Percentiles rank a stretch among this genome's conserved stretches.
phyloP scores from a whole-genome alignment of 2,797 vertebrate species.

The Pseudocheirus occidentalis region DNA sequence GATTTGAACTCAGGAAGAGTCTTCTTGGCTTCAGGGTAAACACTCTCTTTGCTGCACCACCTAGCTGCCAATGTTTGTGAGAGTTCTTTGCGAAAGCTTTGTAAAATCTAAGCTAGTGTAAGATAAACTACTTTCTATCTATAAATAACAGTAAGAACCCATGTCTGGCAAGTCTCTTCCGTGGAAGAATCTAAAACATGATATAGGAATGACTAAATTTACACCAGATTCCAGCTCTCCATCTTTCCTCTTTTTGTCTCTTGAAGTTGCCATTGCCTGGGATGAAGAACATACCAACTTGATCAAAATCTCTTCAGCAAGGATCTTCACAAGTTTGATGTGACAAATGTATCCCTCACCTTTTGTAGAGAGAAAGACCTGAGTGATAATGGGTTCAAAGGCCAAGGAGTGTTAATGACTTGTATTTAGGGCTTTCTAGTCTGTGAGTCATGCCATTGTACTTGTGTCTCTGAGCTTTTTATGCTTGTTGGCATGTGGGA shows the following conservation, averaged over 20 bases:
- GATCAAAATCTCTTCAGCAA: not conserved
- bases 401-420: not conserved
- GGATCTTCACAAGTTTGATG: not conserved
- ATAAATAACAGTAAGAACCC: not conserved
- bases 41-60: not conserved
- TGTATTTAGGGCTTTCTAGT: conserved; percentile 3
- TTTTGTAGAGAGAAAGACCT: too few relatives aligned
- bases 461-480: conserved; percentile 24
- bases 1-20: not conserved
- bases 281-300: not conserved
- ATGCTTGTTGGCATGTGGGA: not conserved
- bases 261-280: not conserved
- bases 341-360: not conserved
- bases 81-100: not conserved
- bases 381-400: conserved; percentile 6
- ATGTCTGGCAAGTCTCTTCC: too few relatives aligned
- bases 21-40: not conserved
- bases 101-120: not conserved
- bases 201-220: too few relatives aligned
- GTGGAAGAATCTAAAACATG: too few relatives aligned
- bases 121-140: not conserved
- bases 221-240: not conserved
- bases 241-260: not conserved
- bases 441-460: not conserved
- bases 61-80: not conserved